Percentiles rank a stretch among this genome's conserved stretches.
These are phyloP conservation scores for Ips nitidus DNA, from an alignment of 1,140 invertebrate genomes.

Conservation along the genomic window DNA sequence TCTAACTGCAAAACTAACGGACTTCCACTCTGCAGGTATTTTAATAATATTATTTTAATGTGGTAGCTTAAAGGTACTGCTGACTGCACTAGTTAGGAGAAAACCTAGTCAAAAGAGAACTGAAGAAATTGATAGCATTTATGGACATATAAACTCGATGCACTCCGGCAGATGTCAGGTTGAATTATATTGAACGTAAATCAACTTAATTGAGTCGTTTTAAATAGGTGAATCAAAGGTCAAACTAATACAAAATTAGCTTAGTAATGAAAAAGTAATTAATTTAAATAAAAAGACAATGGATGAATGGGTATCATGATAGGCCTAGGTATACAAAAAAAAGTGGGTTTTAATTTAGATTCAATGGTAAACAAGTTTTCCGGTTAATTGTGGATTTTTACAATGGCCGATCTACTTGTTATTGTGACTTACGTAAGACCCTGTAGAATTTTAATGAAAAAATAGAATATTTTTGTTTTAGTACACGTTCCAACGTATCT, in stretches of 20 bases:
- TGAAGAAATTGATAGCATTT: too few relatives aligned
- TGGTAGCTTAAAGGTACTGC: too few relatives aligned
- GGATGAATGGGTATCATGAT: slow-evolving; percentile 5
- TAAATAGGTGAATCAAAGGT: slow-evolving; percentile 6
- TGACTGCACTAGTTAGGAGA: too few relatives aligned
- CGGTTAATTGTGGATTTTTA: slow-evolving; percentile 14
- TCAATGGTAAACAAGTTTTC: slow-evolving; percentile 9
- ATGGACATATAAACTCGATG: too few relatives aligned
- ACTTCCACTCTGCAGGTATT: slow-evolving; percentile 8
- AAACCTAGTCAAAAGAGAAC: too few relatives aligned
- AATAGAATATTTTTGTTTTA: too few relatives aligned
- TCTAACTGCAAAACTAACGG: slow-evolving; percentile 17
- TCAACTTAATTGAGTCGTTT: too few relatives aligned
- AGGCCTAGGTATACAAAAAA: neutral
- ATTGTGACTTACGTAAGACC: too few relatives aligned
- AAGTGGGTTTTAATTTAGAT: slow-evolving; percentile 14
- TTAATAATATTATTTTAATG: slow-evolving; percentile 1
- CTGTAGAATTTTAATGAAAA: too few relatives aligned
- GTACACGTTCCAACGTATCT: too few relatives aligned
- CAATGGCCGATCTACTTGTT: neutral
- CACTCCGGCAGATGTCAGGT: too few relatives aligned
- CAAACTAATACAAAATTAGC: slow-evolving; percentile 6
- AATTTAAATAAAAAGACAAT: slow-evolving; percentile 18
- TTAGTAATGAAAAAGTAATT: slow-evolving; percentile 4
- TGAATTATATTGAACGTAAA: too few relatives aligned